phyloP scores from a whole-genome alignment of 2,888 invertebrate species.

The Amblyjoppa fuscipennis region DNA sequence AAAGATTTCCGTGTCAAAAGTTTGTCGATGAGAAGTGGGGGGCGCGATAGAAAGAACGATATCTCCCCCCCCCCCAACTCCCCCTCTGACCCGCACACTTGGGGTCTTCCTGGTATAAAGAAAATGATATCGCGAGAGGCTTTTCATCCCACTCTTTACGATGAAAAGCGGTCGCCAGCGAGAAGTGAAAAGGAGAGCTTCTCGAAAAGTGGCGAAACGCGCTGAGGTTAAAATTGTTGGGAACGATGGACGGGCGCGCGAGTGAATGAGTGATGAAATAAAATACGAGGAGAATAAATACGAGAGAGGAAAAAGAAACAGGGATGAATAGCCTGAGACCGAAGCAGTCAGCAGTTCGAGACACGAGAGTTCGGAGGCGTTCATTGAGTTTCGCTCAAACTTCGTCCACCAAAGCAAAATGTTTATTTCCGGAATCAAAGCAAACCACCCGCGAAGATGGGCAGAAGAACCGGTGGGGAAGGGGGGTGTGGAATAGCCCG shows the following conservation, averaged over 20 bases:
- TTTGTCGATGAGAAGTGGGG: slow-evolving; percentile 57
- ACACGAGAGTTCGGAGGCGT: background rate
- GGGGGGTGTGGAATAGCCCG: background rate
- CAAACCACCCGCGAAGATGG: slow-evolving; percentile 19
- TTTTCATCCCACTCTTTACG: slow-evolving; percentile 63
- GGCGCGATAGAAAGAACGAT: slow-evolving; percentile 13
- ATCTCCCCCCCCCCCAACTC: background rate
- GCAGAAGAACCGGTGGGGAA: background rate
- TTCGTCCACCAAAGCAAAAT: slow-evolving; percentile 15
- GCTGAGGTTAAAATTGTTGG: slow-evolving; percentile 29
- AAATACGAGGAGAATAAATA: slow-evolving; percentile 29
- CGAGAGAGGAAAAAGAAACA: slow-evolving; percentile 2
- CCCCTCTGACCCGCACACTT: background rate
- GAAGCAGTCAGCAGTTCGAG: background rate
- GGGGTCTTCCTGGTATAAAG: slow-evolving; percentile 27
- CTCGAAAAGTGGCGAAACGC: background rate
- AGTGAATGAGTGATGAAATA: slow-evolving; percentile 19
- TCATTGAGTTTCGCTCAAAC: slow-evolving; percentile 14
- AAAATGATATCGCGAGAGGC: slow-evolving; percentile 65
- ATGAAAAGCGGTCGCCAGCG: slow-evolving; percentile 52
- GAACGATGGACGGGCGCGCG: background rate
- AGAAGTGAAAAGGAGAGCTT: slow-evolving; percentile 45
- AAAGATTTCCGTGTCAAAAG: slow-evolving; percentile 69
- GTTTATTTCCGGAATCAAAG: slow-evolving; percentile 53
- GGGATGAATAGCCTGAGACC: background rate